A percentile compares a stretch with the other conserved stretches of the same genome.
Conservation (phyloP, 2,888 invertebrate species). For the Eremobia ochroleuca region DNA sequence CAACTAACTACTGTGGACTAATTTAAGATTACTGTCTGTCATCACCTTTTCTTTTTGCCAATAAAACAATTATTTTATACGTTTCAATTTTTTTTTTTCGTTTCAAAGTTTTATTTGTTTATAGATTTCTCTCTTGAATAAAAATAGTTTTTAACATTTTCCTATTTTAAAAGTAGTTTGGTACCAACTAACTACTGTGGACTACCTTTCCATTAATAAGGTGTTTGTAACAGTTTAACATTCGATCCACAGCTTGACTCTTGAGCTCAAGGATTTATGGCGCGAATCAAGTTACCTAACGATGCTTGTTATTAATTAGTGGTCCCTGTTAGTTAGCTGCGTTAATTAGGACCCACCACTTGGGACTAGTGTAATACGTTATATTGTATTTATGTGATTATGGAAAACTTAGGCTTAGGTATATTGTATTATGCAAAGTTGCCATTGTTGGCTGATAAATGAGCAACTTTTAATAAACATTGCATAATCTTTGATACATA, state of each 20-base stretch:
- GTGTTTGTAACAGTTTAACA: conserved; percentile 42
- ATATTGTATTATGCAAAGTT: not conserved
- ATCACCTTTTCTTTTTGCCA: too few relatives aligned
- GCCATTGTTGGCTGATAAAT: not conserved
- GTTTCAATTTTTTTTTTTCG: too few relatives aligned
- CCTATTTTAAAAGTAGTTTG: not conserved
- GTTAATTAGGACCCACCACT: conserved; percentile 71
- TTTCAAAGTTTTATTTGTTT: too few relatives aligned
- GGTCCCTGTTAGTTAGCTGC: conserved; percentile 62
- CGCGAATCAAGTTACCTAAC: conserved; percentile 69
- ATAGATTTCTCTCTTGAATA: too few relatives aligned
- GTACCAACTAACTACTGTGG: not conserved
- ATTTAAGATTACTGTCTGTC: too few relatives aligned
- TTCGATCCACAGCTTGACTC: conserved; percentile 50
- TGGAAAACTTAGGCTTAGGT: conserved; percentile 27
- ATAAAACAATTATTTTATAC: too few relatives aligned
- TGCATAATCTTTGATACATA: not conserved
- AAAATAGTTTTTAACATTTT: too few relatives aligned
- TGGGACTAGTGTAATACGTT: conserved; percentile 42
- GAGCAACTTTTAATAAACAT: conserved; percentile 1
- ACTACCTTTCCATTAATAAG: not conserved
- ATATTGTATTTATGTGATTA: conserved; percentile 37
- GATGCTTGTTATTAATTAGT: conserved; percentile 91
- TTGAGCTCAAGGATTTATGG: conserved; percentile 44
- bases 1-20: too few relatives aligned